phyloP scores from a whole-genome alignment of 1,140 invertebrate genomes.

The Caenorhabditis remanei region DNA sequence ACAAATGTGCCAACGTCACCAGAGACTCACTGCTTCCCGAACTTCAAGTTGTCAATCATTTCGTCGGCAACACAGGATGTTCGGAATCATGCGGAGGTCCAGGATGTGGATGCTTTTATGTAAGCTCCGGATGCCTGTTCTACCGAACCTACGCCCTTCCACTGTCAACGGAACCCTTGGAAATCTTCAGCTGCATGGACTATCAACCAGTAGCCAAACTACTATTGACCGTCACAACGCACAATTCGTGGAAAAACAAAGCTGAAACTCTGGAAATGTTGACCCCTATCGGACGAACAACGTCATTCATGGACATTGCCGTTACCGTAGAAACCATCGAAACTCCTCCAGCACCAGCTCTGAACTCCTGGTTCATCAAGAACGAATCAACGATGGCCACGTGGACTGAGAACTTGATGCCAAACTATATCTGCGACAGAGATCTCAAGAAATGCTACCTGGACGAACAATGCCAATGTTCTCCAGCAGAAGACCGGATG shows the following conservation, averaged over 20 bases:
- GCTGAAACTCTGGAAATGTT: neutral
- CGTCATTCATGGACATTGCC: neutral
- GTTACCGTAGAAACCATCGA: neutral
- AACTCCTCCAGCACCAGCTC: neutral
- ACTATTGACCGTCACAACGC: neutral
- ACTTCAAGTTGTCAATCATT: neutral
- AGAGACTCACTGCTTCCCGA: neutral
- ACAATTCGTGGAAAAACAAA: neutral
- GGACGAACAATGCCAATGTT: neutral
- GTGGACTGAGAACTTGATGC: neutral
- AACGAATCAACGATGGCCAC: neutral
- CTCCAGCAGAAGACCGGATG: neutral
- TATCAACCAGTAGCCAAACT: neutral
- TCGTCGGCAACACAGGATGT: constrained; percentile 13
- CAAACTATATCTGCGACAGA: neutral
- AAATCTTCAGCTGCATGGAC: neutral
- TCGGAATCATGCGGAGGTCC: constrained; percentile 32
- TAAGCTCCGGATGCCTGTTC: constrained; percentile 40
- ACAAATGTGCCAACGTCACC: constrained; percentile 23
- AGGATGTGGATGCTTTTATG: constrained; percentile 38
- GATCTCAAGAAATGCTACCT: no score
- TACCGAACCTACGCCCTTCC: constrained; percentile 34
- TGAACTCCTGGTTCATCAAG: neutral
- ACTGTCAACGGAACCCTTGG: neutral
- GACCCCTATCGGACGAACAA: neutral